Conservation (phyloP, 2,888 invertebrate genomes). For the Atrina japonica region DNA sequence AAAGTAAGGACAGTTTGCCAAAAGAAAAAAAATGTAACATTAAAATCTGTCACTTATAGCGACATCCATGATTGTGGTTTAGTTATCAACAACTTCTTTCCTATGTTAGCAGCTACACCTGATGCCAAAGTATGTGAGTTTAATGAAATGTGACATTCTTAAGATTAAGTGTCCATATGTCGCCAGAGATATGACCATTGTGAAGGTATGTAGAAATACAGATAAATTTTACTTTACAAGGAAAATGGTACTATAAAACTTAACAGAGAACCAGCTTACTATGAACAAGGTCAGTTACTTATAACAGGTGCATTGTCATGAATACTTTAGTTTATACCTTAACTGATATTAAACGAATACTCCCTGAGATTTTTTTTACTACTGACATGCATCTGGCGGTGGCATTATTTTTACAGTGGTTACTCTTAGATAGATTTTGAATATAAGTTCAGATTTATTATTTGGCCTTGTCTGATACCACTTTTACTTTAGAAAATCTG, state of each 20-base stretch:
- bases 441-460: too few species aligned
- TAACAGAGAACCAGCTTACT: constrained; percentile 35
- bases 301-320: too few species aligned
- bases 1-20: constrained; percentile 9
- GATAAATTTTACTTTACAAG: constrained; percentile 24
- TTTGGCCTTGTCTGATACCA: too few species aligned
- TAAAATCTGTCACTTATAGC: not conserved
- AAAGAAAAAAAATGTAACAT: not conserved
- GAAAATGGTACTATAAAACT: constrained; percentile 13
- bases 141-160: constrained; percentile 35
- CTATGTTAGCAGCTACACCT: constrained; percentile 40
- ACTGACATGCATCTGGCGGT: too few species aligned
- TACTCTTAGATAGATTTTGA: too few species aligned
- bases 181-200: constrained; percentile 33
- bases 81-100: constrained; percentile 39
- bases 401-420: too few species aligned
- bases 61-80: constrained; percentile 45
- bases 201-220: constrained; percentile 25
- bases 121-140: constrained; percentile 44
- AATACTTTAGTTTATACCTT: too few species aligned
- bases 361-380: too few species aligned
- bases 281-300: constrained; percentile 41
- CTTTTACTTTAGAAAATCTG: too few species aligned
- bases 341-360: too few species aligned
- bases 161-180: constrained; percentile 48